A percentile compares a stretch with the other conserved stretches of the same genome.
Evolutionary conservation across 2,113 vertebrate genomes (phyloP).

Genomic region (Silurus meridionalis): DNA sequence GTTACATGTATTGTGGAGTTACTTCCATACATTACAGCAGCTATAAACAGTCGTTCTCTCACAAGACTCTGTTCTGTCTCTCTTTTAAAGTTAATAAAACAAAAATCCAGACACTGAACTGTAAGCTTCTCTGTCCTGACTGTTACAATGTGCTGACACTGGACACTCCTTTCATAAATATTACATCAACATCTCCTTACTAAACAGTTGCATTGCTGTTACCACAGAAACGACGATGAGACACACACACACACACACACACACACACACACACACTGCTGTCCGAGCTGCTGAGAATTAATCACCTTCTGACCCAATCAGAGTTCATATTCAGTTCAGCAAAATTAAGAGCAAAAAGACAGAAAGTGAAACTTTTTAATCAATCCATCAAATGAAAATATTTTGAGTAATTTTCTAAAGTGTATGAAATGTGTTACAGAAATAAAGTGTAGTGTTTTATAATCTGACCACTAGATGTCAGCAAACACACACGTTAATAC

Average conservation of each 20-base stretch:
- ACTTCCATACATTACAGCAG: neutral
- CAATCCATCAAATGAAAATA: too few species aligned
- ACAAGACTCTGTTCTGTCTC: neutral
- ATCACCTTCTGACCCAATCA: too few species aligned
- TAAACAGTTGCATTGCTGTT: neutral
- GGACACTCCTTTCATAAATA: too few species aligned
- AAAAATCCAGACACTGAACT: too few species aligned
- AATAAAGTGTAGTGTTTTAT: neutral
- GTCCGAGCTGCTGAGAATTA: too few species aligned
- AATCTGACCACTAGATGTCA: constrained; percentile 1
- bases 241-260: too few species aligned
- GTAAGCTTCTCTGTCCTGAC: too few species aligned
- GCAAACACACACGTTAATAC: neutral
- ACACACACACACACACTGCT: too few species aligned
- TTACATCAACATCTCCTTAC: too few species aligned
- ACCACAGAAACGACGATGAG: neutral
- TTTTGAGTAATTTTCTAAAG: neutral
- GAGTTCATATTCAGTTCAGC: neutral
- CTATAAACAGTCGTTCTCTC: neutral
- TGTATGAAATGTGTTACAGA: neutral
- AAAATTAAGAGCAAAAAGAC: neutral
- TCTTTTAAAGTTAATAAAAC: neutral
- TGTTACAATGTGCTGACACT: too few species aligned
- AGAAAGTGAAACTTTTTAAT: too few species aligned
- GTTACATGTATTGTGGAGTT: neutral